Base-by-base conservation (phyloP, 2,888 invertebrate species). In the Drosophila nigricruria region DNA sequence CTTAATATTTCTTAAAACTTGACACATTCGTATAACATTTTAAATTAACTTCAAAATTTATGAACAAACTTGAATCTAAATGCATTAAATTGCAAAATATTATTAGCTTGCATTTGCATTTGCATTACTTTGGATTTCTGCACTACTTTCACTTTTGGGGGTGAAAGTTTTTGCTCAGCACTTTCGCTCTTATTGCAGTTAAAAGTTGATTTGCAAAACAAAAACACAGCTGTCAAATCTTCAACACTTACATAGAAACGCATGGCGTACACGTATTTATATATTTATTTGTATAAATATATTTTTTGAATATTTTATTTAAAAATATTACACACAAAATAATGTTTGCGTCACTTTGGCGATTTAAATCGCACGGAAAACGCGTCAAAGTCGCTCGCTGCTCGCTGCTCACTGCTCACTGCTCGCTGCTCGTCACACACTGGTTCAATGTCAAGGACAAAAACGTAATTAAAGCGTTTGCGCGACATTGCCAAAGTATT, bases 371-470 rank as follows among this genome's bases (percentile, higher is more conserved):
- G 77, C 73, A 71, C 38, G 45, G 23, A 60, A 88, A 75, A 61
- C 89, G 82, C 83, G 71, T 64, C 49, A 40, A 61, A 65, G 47
- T 67, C 58, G 68, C 66, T 70, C 59, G 43, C 53, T 56, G 54
- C n/a, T n/a, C n/a, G n/a, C n/a, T n/a, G n/a, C 43, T 62, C 57
- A 61, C 57, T 40, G 40, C 43, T 43, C 14, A 20, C 34, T 38
- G 49, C 45, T 62, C 54, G 62, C 53, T 43, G 50, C 56, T 64
- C 53, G 50, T 70, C 73, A 69, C 49, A 65, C 58, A 64, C 77
- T 79, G 59, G 81, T 66, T 88, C 83, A 91, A 89, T 91, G 91
- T 92, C 92, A 92, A 92, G 92, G 92, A 92, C 91, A 92, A 91
- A 87, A 90, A 82, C 79, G 85, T 88, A 88, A 92, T 92, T 92